Conservation (phyloP, 2,888 invertebrate genomes). For the Chrysotoxum bicinctum region DNA sequence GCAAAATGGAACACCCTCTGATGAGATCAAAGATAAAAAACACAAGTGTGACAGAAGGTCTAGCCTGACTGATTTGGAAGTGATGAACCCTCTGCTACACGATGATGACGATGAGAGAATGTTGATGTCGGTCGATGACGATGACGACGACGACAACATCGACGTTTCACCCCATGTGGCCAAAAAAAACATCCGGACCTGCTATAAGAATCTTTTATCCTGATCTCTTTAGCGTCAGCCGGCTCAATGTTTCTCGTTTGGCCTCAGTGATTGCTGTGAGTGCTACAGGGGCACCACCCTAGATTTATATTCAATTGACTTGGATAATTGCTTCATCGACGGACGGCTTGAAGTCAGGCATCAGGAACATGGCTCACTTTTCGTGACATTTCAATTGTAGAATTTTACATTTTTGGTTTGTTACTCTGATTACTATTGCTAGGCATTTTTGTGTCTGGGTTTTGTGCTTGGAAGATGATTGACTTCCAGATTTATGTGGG, state of each 20-base stretch:
- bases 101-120: constrained; percentile 14
- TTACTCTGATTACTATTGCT: neutral
- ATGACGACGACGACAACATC: neutral
- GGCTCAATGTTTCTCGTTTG: constrained; percentile 17
- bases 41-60: constrained; percentile 70
- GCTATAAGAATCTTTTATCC: constrained; percentile 41
- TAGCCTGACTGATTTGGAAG: constrained; percentile 39
- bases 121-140: neutral
- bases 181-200: constrained; percentile 57
- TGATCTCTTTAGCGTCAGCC: constrained; percentile 60
- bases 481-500: neutral
- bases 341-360: constrained; percentile 11
- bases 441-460: neutral
- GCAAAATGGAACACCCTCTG: constrained; percentile 47
- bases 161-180: constrained; percentile 62
- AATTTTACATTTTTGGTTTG: constrained; percentile 1
- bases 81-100: constrained; percentile 52
- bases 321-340: constrained; percentile 66
- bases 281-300: constrained; percentile 55
- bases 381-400: constrained; percentile 50
- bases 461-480: neutral
- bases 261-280: constrained; percentile 22
- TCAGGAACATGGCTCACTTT: constrained; percentile 3
- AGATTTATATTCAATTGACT: constrained; percentile 70
- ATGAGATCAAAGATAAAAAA: constrained; percentile 66